These are phyloP conservation scores for Propithecus perrieri DNA, from an alignment of 2,797 vertebrate genomes.

Conservation along the genomic window DNA sequence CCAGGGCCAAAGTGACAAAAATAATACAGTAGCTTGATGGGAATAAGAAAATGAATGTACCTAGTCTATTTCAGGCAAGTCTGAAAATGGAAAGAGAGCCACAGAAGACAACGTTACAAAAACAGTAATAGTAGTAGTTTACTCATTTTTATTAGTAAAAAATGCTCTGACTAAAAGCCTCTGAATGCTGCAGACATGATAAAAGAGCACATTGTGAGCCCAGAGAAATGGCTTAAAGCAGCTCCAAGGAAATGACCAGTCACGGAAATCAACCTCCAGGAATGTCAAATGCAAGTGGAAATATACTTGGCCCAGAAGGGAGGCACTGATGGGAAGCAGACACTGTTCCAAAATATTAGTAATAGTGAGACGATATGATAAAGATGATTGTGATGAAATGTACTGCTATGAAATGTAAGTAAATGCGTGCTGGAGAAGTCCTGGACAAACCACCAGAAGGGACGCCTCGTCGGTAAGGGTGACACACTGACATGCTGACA, in stretches of 20 bases:
- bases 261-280: neutral
- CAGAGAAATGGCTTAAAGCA: neutral
- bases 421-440: neutral
- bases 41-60: neutral
- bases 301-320: neutral
- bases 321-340: neutral
- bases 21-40: neutral
- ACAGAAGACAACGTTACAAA: neutral
- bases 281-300: neutral
- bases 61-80: neutral
- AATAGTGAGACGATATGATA: neutral
- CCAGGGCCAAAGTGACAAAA: neutral
- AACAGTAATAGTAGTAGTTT: neutral
- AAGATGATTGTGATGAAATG: neutral
- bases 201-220: neutral
- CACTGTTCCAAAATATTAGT: neutral
- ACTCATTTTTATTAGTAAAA: neutral
- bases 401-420: neutral
- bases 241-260: neutral
- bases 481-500: neutral
- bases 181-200: neutral
- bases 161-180: neutral
- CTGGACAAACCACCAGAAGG: neutral
- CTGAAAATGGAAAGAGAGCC: neutral
- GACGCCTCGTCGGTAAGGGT: rapidly evolving